phyloP scores from a whole-genome alignment of 2,797 vertebrate species.

The Bradypodion pumilum region DNA sequence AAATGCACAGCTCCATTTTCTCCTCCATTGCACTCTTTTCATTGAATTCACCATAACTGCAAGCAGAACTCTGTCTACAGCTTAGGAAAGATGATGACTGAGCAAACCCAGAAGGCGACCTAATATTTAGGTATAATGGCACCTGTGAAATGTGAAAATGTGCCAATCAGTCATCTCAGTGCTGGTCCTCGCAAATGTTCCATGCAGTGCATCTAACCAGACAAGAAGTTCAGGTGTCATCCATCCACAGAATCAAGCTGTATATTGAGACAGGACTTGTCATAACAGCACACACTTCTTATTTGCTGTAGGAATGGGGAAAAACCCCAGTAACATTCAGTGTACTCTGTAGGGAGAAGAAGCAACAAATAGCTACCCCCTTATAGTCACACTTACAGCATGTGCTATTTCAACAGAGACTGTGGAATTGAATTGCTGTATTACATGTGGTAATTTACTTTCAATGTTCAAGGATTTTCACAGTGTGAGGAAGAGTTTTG shows the following conservation, averaged over 20 bases:
- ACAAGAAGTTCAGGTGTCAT: not conserved
- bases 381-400: too few relatives aligned
- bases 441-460: too few relatives aligned
- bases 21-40: conserved; percentile 23
- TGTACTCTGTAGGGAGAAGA: not conserved
- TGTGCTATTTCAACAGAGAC: not conserved
- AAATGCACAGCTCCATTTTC: conserved; percentile 25
- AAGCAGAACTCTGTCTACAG: conserved; percentile 15
- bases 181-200: not conserved
- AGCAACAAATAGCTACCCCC: not conserved
- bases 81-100: conserved; percentile 7
- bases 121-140: not conserved
- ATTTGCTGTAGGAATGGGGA: not conserved
- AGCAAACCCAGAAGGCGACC: conserved; percentile 13
- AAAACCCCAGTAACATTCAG: not conserved
- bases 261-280: not conserved
- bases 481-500: too few relatives aligned
- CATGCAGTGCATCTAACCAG: not conserved
- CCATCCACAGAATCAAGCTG: not conserved
- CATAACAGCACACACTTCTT: not conserved
- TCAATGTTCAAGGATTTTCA: too few relatives aligned
- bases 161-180: not conserved
- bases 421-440: not conserved
- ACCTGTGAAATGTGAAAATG: not conserved
- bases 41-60: conserved; percentile 12